phyloP scores from a whole-genome alignment of 2,113 vertebrate genomes.

The Sorex fumeus region DNA sequence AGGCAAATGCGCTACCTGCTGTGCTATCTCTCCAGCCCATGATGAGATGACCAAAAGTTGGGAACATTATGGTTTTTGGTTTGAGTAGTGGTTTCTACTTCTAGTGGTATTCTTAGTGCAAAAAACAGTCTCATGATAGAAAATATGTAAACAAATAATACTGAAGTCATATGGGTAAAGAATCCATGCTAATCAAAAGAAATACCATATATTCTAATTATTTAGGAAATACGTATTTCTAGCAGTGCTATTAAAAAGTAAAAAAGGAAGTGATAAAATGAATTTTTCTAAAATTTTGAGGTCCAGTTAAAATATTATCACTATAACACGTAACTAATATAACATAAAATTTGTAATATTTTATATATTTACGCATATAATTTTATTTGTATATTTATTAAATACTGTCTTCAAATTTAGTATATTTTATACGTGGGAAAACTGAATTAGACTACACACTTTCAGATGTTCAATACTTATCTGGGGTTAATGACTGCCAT shows the following conservation, averaged over 20 bases:
- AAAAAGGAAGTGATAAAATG: too few species aligned
- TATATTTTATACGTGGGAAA: background rate
- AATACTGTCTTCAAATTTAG: background rate
- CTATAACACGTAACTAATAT: too few species aligned
- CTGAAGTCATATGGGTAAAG: background rate
- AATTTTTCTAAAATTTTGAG: too few species aligned
- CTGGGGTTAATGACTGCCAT: background rate
- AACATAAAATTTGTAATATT: background rate
- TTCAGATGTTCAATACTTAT: background rate
- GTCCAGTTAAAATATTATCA: too few species aligned
- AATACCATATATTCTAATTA: background rate
- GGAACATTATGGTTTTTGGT: background rate
- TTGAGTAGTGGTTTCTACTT: background rate
- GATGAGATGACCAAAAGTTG: background rate
- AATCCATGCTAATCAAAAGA: background rate
- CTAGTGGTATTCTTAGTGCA: background rate
- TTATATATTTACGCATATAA: background rate
- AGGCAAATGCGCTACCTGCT: too few species aligned
- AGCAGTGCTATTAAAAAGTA: too few species aligned
- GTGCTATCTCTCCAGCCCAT: too few species aligned
- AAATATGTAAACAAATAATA: slow-evolving; percentile 34
- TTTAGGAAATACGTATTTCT: too few species aligned
- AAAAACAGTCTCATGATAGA: slow-evolving; percentile 34
- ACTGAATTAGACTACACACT: background rate
- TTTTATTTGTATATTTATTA: background rate